Base-by-base conservation (phyloP, 2,113 vertebrate species). In the Rana temporaria region DNA sequence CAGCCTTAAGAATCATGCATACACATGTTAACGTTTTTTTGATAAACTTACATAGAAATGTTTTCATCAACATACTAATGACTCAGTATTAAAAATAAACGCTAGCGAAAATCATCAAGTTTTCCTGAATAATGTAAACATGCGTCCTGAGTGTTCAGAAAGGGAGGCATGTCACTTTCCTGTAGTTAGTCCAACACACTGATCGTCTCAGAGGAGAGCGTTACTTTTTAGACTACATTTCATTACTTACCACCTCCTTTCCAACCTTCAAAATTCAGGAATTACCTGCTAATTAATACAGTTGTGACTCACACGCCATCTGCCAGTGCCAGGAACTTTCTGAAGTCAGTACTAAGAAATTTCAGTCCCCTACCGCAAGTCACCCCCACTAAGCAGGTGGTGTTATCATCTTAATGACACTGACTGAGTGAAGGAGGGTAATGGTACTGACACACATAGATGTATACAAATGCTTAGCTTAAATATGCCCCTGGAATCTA, bases 271-370 rank as follows among this genome's bases (percentile, higher is more conserved):
- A 75, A 88, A 87, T 85, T 84, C 9, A 78, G 87, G 84, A 86
- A 84, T 87, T 88, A 87, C 82, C 88, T 89, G 87, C 81, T 88
- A 90, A 90, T 89, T 90, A 86, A 86, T 76, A 68, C 85, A 78
- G 38, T 72, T 78, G 86, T 88, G 87, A 86, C 86, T 88, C 90
- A 84, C 84, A 89, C 81, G 85, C 90, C 89, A 89, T 89, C 89
- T 89, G 86, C 84, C 59, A 82, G 70, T 63, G 85, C 85, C 84
- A 87, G 85, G 81, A 84, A 85, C 86, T 86, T 85, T 76, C 72
- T 75, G 4, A 69, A 77, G 69, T 82, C 59, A 75, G 83, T 87
- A 85, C 55, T 59, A 84, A 34, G 48, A 74, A 84, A 38, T 84
- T 48, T 85, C 76, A 0, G 71, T 38, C 81, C 18, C 76, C 71